Evolutionary conservation across 2,113 vertebrate species (phyloP).

Genomic region (Proteles cristata): DNA sequence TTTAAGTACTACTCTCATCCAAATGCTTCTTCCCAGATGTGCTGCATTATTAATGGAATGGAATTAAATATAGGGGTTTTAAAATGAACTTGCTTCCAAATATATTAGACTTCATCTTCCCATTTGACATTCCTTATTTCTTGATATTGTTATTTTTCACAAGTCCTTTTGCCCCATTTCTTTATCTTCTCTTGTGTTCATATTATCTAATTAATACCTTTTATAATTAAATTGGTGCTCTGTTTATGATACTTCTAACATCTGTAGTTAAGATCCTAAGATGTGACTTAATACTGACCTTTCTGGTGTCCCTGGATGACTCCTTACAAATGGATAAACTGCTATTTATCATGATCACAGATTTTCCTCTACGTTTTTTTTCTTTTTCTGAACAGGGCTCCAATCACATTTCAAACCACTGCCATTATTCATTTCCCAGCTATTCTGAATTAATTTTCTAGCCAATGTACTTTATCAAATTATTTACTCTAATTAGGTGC

Average conservation of each 20-base stretch:
- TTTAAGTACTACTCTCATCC: conserved; percentile 66
- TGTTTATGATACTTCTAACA: conserved; percentile 11
- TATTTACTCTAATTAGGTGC: conserved; percentile 26
- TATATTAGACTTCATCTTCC: conserved; percentile 77
- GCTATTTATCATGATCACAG: conserved; percentile 30
- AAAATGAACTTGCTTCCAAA: conserved; percentile 78
- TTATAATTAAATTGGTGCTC: conserved; percentile 7
- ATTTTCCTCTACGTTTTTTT: neutral
- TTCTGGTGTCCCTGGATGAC: neutral
- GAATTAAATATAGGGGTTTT: conserved; percentile 78
- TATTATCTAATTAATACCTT: neutral
- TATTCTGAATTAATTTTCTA: conserved; percentile 56
- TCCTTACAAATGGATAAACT: conserved; percentile 25
- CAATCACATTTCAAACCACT: conserved; percentile 41
- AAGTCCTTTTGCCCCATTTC: conserved; percentile 8
- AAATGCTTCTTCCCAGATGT: conserved; percentile 71
- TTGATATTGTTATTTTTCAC: conserved; percentile 63
- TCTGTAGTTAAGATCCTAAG: neutral
- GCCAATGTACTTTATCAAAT: conserved; percentile 16
- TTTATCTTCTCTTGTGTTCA: conserved; percentile 46
- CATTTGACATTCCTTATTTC: conserved; percentile 68
- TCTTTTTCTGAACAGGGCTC: neutral
- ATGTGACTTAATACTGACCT: neutral
- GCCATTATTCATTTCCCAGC: conserved; percentile 43
- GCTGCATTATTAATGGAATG: conserved; percentile 76